phyloP scores from a whole-genome alignment of 2,797 vertebrate genomes.

The Cephalopachus bancanus region DNA sequence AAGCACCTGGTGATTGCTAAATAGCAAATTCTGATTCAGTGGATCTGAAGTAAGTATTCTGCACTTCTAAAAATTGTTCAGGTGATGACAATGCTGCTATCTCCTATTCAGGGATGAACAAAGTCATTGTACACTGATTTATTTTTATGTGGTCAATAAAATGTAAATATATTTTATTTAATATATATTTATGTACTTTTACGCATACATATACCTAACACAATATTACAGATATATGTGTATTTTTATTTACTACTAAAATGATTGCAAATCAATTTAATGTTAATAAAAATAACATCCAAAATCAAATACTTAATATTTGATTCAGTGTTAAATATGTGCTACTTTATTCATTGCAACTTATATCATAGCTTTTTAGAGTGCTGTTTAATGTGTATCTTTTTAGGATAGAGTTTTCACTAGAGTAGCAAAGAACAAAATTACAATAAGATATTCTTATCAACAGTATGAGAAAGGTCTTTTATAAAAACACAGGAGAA shows the following conservation, averaged over 20 bases:
- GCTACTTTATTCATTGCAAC: background rate
- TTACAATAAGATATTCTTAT: slow-evolving; percentile 21
- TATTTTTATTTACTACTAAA: background rate
- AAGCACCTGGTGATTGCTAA: background rate
- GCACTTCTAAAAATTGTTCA: background rate
- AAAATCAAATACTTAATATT: background rate
- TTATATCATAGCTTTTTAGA: background rate
- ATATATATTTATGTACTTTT: background rate
- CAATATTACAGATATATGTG: background rate
- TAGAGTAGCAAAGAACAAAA: background rate
- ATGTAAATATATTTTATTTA: background rate
- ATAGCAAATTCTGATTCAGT: background rate
- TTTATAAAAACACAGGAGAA: slow-evolving; percentile 14
- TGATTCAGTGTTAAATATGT: background rate
- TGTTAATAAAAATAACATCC: background rate
- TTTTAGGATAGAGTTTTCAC: background rate
- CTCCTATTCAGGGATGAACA: background rate
- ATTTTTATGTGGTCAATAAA: slow-evolving; percentile 9
- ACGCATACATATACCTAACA: background rate
- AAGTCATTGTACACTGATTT: background rate
- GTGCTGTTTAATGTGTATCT: background rate
- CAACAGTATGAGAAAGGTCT: background rate
- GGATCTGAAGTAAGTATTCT: background rate
- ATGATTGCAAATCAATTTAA: background rate
- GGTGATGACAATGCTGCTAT: background rate